These are phyloP conservation scores for Alethe diademata DNA, from an alignment of 2,113 vertebrate species.

Conservation along the genomic window DNA sequence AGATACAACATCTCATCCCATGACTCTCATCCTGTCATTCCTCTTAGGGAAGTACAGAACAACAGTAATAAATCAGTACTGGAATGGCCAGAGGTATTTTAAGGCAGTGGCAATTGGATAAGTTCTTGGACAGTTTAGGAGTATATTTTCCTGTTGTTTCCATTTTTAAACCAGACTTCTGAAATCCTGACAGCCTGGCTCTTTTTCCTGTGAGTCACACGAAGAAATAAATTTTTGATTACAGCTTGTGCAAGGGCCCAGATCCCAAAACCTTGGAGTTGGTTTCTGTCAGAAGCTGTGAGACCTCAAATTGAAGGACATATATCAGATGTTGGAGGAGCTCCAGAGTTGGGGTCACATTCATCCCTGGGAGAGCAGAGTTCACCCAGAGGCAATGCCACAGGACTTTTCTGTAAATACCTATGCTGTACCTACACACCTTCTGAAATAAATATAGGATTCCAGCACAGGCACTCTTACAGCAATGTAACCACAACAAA, in stretches of 20 bases:
- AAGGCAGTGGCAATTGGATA: not conserved
- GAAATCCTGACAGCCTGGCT: not conserved
- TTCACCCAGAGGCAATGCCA: not conserved
- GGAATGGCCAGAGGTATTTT: not conserved
- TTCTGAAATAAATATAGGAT: not conserved
- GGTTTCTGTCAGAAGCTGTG: not conserved
- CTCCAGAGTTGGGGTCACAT: not conserved
- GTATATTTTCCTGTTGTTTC: constrained; percentile 1
- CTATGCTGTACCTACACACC: accelerated
- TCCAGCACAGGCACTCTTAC: not conserved
- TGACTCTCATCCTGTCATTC: not conserved
- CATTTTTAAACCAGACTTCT: not conserved
- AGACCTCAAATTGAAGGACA: not conserved
- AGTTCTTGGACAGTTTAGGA: not conserved
- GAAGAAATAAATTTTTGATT: not conserved
- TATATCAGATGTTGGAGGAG: accelerated
- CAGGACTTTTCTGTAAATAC: not conserved
- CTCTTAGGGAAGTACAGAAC: not conserved
- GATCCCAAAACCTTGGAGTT: not conserved
- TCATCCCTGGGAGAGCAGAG: not conserved
- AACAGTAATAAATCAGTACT: not conserved
- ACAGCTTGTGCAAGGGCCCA: not conserved
- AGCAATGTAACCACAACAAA: not conserved
- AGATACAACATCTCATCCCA: not conserved
- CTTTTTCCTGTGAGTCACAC: not conserved